phyloP scores from a whole-genome alignment of 2,113 vertebrate species.

The Aphyosemion australe region DNA sequence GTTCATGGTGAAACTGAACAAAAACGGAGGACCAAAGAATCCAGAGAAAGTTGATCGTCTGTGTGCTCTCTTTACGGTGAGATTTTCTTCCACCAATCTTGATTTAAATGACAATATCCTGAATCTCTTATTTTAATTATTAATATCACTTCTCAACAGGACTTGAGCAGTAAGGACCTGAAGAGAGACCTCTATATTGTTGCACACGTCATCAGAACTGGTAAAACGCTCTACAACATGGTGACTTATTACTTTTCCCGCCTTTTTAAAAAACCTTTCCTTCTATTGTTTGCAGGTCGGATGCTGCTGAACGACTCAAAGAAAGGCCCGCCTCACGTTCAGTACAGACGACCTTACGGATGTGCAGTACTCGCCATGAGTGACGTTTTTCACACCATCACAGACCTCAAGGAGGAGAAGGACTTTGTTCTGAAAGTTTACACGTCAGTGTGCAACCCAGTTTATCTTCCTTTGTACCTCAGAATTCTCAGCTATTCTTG shows the following conservation, averaged over 20 bases:
- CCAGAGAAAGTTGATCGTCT: constrained; percentile 95
- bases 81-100: too few relatives aligned
- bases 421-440: constrained; percentile 98
- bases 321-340: constrained; percentile 90
- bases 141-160: constrained; percentile 74
- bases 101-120: not conserved
- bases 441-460: constrained; percentile 83
- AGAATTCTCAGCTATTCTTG: too few relatives aligned
- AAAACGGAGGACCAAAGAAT: constrained; percentile 95
- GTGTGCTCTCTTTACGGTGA: constrained; percentile 94
- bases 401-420: constrained; percentile 94
- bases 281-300: constrained; percentile 80
- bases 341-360: constrained; percentile 92
- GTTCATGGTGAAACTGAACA: constrained; percentile 97
- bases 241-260: not conserved
- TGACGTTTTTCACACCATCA: constrained; percentile 91
- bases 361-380: constrained; percentile 91
- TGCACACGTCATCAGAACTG: constrained; percentile 93
- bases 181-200: constrained; percentile 96
- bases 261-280: not conserved
- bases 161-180: constrained; percentile 96
- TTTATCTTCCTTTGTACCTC: not conserved
- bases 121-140: not conserved
- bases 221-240: too few relatives aligned
- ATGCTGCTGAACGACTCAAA: constrained; percentile 96